Conservation (phyloP, 2,113 vertebrate genomes). For the Gnathonemus longibarbis region DNA sequence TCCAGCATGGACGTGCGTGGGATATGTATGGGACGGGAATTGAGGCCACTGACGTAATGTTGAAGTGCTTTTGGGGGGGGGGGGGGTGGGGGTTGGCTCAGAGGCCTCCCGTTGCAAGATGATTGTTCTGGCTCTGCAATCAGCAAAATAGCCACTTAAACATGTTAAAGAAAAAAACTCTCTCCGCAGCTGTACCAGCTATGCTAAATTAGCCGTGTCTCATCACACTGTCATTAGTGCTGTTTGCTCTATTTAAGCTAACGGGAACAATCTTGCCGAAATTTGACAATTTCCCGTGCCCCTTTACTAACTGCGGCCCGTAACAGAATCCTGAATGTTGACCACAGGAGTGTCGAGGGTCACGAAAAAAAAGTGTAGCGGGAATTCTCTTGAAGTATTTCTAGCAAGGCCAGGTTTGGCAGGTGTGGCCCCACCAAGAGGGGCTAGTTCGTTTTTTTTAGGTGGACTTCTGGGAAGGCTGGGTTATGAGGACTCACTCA, state of each 20-base stretch:
- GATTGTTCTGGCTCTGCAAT: constrained; percentile 12
- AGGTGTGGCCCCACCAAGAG: neutral
- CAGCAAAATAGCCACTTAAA: constrained; percentile 11
- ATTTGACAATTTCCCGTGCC: constrained; percentile 3
- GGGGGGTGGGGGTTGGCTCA: neutral
- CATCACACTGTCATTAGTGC: constrained; percentile 12
- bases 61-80: neutral
- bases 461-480: neutral
- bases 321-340: neutral
- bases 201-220: constrained; percentile 10
- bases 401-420: neutral
- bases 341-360: neutral
- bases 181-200: neutral
- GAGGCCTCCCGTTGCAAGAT: neutral
- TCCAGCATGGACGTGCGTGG: neutral
- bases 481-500: neutral
- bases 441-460: neutral
- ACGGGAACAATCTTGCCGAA: neutral
- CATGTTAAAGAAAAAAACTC: neutral
- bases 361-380: neutral
- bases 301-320: neutral
- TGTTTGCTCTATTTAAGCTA: constrained; percentile 8
- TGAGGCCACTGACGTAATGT: neutral
- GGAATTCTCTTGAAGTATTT: neutral
- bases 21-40: neutral